These are phyloP conservation scores for Pocillopora grandis DNA, from an alignment of 92 coral and sea anemone genomes.

Conservation along the genomic window DNA sequence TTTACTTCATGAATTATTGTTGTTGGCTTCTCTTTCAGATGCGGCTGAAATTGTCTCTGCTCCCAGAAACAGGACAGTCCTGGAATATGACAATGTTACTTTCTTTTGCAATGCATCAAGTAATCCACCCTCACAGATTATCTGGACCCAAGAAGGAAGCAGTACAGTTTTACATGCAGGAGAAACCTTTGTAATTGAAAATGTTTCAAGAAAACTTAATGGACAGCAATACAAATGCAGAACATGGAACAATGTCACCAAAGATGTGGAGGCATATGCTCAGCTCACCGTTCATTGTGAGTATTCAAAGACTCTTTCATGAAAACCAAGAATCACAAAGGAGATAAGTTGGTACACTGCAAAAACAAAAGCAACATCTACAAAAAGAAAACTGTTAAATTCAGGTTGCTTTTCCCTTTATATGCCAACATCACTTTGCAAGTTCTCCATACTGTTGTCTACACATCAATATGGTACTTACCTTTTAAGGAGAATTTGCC, in stretches of 20 bases:
- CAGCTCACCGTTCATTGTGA: constrained; percentile 4
- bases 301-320: not conserved
- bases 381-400: no score
- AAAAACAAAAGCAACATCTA: not conserved
- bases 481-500: no score
- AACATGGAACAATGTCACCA: not conserved
- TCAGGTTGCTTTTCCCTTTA: no score
- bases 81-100: constrained; percentile 4
- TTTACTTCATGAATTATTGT: not conserved
- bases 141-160: no score
- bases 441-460: no score
- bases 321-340: no score
- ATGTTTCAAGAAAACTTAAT: not conserved
- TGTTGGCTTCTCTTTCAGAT: not conserved
- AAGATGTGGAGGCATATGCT: not conserved
- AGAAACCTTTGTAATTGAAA: not conserved
- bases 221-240: constrained; percentile 3
- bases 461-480: no score
- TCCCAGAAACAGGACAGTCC: not conserved
- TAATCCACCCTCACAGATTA: not conserved
- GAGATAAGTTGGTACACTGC: no score
- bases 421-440: no score
- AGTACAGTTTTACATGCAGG: not conserved
- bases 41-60: constrained; percentile 1
- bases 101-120: constrained; percentile 11